Conservation (phyloP, 2,888 invertebrate species). For the Nesidiocoris tenuis region DNA sequence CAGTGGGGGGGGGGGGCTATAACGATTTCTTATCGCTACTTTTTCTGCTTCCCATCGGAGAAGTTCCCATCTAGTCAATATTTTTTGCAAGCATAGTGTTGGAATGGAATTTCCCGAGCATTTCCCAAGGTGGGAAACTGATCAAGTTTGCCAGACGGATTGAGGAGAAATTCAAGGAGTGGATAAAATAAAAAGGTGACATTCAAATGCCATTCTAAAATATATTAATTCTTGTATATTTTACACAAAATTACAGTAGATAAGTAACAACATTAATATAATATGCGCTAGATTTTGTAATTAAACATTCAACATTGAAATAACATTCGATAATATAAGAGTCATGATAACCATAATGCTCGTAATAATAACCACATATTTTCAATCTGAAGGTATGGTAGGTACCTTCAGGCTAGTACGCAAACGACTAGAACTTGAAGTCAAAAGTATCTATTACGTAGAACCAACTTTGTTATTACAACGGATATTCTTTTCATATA, state of each 20-base stretch:
- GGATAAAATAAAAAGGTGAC: constrained; percentile 4
- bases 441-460: neutral
- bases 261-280: constrained; percentile 19
- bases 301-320: constrained; percentile 24
- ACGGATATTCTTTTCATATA: neutral
- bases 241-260: constrained; percentile 42
- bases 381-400: neutral
- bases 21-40: too few relatives aligned
- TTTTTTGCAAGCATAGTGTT: too few relatives aligned
- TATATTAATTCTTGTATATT: constrained; percentile 31
- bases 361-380: constrained; percentile 37
- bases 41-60: too few relatives aligned
- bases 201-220: constrained; percentile 25
- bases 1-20: too few relatives aligned
- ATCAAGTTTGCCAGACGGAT: too few relatives aligned
- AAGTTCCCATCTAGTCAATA: too few relatives aligned
- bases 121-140: too few relatives aligned
- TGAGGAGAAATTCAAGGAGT: too few relatives aligned
- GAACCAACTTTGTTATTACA: neutral
- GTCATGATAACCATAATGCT: constrained; percentile 17
- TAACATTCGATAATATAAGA: constrained; percentile 30
- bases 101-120: too few relatives aligned
- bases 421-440: neutral
- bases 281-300: constrained; percentile 17
- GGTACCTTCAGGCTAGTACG: neutral